phyloP scores from a whole-genome alignment of 2,888 invertebrate species.

The Lasioglossum pauxillum region DNA sequence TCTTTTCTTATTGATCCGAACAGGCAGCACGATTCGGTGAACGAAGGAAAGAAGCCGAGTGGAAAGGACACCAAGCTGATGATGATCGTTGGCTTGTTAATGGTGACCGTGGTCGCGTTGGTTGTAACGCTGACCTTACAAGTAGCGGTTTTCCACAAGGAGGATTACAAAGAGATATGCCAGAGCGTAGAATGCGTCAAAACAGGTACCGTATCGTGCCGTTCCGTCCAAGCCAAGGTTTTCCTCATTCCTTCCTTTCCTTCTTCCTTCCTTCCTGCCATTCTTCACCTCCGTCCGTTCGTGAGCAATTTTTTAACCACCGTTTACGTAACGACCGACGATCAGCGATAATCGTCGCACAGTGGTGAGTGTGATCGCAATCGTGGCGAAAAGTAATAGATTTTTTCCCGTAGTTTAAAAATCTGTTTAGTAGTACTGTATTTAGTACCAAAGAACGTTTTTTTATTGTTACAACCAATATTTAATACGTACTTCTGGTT shows the following conservation, averaged over 20 bases:
- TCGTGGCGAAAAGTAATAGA: no score
- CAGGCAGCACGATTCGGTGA: slow-evolving; percentile 74
- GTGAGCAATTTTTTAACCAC: neutral
- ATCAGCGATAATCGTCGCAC: neutral
- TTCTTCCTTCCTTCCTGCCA: neutral
- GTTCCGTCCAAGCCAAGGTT: slow-evolving; percentile 22
- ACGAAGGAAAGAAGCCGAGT: slow-evolving; percentile 77
- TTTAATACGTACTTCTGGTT: no score
- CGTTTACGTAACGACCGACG: slow-evolving; percentile 36
- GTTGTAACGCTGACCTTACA: slow-evolving; percentile 80
- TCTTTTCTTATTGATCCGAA: neutral
- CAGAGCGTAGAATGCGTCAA: slow-evolving; percentile 88
- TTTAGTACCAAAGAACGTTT: no score
- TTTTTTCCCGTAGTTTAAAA: no score
- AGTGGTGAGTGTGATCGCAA: no score
- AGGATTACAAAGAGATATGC: slow-evolving; percentile 84
- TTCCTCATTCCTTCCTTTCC: neutral
- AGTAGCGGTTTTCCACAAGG: slow-evolving; percentile 77
- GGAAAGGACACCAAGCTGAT: slow-evolving; percentile 78
- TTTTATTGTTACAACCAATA: no score
- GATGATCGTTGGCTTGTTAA: slow-evolving; percentile 80
- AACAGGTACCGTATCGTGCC: slow-evolving; percentile 85
- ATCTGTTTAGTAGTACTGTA: no score
- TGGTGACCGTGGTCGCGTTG: slow-evolving; percentile 80
- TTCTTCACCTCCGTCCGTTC: neutral